Evolutionary conservation across 2,797 vertebrate genomes (phyloP).

Genomic region (Podarcis siculus): DNA sequence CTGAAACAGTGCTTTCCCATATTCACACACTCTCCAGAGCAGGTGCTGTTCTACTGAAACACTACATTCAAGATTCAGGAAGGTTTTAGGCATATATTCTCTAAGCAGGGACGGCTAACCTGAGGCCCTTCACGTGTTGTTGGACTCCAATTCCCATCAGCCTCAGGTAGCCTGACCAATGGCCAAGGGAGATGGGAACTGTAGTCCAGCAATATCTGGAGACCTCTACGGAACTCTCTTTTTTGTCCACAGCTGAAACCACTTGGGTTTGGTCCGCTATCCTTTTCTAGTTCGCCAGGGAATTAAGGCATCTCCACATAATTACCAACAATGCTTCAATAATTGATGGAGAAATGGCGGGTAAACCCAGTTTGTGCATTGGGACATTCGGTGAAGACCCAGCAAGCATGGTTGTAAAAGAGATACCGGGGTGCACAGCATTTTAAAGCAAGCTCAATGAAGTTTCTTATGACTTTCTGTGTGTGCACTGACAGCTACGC

Average conservation of each 20-base stretch:
- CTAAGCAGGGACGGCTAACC: neutral
- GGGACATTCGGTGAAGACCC: constrained; percentile 30
- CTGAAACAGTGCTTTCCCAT: neutral
- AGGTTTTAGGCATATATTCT: neutral
- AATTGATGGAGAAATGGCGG: constrained; percentile 45
- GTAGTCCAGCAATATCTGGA: neutral
- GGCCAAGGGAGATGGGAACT: neutral
- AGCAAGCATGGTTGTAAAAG: constrained; percentile 51
- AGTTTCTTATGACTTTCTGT: constrained; percentile 1
- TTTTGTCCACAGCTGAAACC: constrained; percentile 25
- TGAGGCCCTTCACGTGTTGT: neutral
- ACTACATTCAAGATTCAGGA: neutral
- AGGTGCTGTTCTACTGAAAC: neutral
- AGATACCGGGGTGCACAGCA: constrained; percentile 13
- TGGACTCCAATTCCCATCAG: neutral
- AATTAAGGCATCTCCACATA: constrained; percentile 30
- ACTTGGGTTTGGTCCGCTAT: constrained; percentile 44
- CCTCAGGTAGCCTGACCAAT: neutral
- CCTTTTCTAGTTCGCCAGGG: constrained; percentile 32
- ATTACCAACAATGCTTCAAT: constrained; percentile 29
- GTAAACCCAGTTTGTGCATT: constrained; percentile 26
- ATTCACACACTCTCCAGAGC: neutral
- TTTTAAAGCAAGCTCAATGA: constrained; percentile 14
- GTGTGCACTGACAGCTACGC: constrained; percentile 6
- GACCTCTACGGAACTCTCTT: neutral